Evolutionary conservation across 2,113 vertebrate genomes (phyloP), one percentile per base, ranked within the genome.

Genomic region (Cebidichthys violaceus): DNA sequence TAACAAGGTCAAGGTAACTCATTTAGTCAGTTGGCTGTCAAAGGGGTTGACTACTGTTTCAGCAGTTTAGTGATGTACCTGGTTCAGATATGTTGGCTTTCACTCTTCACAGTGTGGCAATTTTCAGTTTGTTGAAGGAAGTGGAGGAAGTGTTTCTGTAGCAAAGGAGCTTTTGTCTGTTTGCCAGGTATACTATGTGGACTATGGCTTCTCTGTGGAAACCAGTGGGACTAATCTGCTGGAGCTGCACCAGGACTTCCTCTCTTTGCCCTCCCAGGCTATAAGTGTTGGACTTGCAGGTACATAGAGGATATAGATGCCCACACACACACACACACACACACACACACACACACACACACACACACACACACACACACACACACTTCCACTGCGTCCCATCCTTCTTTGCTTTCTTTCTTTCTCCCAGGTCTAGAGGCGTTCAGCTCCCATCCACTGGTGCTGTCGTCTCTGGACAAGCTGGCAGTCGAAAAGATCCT

Each of bases 221-320:
- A 92, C 96, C 70, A 95, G 93, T 85, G 90, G 81, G 55, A 93
- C 1, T 66, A 96, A 94, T 87, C 92, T 97, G 10, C 92, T 95
- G 87, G 94, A 94, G 77, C 91, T 99, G 22, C 94, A 94, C 69
- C 93, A 93, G n/a, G 92, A 92, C 68, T 99, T 99, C 92, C 78
- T 93, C 75, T 91, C 79, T 0, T 94, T 99, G 43, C 96, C 98
- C 31, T 97, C 98, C 86, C 98, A 99, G 92, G 97, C 96, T 69
- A 92, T 95, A 5, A 96, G 94, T 90, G 97, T 98, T 87, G 95
- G 92, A 79, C 94, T 99, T 22, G 98, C 98, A 96, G 98, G 97
- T 98, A 96, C 4, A 17, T 54, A 10, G 1, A 94, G 89, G 7
- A 59, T 43, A 10, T 17, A 11, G 33, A 33, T 33, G n/a, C n/a